These are phyloP conservation scores for Choloepus didactylus DNA, from an alignment of 2,797 vertebrate species.

Conservation along the genomic window DNA sequence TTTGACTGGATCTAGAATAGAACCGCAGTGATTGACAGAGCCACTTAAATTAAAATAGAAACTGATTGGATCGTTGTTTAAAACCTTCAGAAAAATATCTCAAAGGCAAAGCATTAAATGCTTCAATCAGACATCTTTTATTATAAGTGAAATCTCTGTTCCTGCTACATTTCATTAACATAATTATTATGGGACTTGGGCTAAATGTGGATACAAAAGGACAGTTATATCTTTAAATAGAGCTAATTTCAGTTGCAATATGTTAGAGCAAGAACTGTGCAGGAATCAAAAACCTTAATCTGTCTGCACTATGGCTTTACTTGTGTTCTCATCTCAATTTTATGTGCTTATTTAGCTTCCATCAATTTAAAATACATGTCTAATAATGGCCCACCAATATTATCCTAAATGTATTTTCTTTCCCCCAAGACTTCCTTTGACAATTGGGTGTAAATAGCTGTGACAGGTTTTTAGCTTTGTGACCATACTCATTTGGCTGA, in stretches of 20 bases:
- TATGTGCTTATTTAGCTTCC: conserved; percentile 12
- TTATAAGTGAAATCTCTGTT: conserved; percentile 58
- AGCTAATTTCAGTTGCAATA: neutral
- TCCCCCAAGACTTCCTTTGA: neutral
- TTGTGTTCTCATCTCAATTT: neutral
- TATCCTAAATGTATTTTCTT: neutral
- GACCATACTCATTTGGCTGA: neutral
- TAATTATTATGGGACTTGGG: conserved; percentile 37
- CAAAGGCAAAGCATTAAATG: conserved; percentile 28
- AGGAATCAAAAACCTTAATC: neutral
- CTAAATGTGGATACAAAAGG: conserved; percentile 13
- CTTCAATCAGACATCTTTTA: neutral
- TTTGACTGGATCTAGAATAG: neutral
- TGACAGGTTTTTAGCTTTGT: conserved; percentile 21
- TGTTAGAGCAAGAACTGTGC: neutral
- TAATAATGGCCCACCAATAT: conserved; percentile 20
- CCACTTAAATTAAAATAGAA: conserved; percentile 44
- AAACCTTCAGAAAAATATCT: conserved; percentile 33
- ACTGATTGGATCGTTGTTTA: conserved; percentile 13
- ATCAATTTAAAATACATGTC: conserved; percentile 48
- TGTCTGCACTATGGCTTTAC: neutral
- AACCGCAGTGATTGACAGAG: neutral
- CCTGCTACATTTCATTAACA: conserved; percentile 36
- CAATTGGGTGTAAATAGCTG: neutral
- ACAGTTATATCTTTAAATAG: conserved; percentile 3